A percentile compares a stretch with the other conserved stretches of the same genome.
These are phyloP conservation scores for Crossocerus cetratus DNA, from an alignment of 2,888 invertebrate species.

Conservation along the genomic window DNA sequence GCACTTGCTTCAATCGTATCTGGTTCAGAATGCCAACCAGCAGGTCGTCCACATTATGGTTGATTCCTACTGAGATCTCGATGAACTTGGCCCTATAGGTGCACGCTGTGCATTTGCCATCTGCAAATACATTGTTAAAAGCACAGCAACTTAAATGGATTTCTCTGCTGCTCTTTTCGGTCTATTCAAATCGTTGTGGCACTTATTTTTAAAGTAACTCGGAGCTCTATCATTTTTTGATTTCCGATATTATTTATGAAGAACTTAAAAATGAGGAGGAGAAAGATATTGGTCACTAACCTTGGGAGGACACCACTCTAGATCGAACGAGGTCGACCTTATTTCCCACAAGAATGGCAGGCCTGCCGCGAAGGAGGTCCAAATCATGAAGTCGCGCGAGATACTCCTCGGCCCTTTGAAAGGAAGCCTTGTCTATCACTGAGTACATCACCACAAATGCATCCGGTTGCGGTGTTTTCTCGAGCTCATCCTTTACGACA, in stretches of 20 bases:
- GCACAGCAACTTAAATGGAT: too few relatives aligned
- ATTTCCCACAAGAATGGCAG: slow-evolving; percentile 93
- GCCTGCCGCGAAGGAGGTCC: slow-evolving; percentile 86
- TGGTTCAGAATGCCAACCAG: slow-evolving; percentile 95
- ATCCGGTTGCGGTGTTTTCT: slow-evolving; percentile 85
- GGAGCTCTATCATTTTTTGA: too few relatives aligned
- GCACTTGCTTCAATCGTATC: slow-evolving; percentile 87
- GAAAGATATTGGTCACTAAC: slow-evolving; percentile 78
- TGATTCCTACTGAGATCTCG: slow-evolving; percentile 97
- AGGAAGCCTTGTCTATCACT: slow-evolving; percentile 93
- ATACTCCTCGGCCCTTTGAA: slow-evolving; percentile 89
- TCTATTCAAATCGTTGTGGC: too few relatives aligned
- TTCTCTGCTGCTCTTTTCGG: too few relatives aligned
- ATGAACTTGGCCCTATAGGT: slow-evolving; percentile 95
- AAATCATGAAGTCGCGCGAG: slow-evolving; percentile 87
- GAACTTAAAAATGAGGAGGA: too few relatives aligned
- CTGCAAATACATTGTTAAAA: slow-evolving; percentile 78
- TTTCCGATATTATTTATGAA: too few relatives aligned
- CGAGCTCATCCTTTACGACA: slow-evolving; percentile 83
- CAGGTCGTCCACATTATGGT: slow-evolving; percentile 97
- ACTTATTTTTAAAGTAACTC: too few relatives aligned
- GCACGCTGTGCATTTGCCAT: slow-evolving; percentile 95
- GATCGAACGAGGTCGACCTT: slow-evolving; percentile 96
- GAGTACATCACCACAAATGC: slow-evolving; percentile 94
- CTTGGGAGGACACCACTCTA: slow-evolving; percentile 92